These are phyloP conservation scores for Epinotia ramella DNA, from an alignment of 2,888 invertebrate species.

Conservation along the genomic window DNA sequence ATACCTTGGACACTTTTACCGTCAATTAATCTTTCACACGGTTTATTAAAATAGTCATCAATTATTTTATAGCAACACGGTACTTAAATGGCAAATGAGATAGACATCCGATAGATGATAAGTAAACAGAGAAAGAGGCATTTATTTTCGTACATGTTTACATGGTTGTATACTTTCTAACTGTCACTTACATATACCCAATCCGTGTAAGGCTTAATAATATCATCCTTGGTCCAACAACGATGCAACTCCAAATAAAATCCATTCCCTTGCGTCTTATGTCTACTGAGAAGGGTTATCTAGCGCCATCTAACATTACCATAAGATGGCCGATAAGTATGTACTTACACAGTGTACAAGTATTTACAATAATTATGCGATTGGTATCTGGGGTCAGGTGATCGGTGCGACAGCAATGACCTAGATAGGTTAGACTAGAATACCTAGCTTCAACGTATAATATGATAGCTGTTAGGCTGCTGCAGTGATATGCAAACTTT, in stretches of 20 bases:
- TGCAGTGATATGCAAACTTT: not conserved
- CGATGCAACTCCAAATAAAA: constrained; percentile 8
- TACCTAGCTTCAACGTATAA: constrained; percentile 12
- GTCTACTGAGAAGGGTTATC: constrained; percentile 45
- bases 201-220: constrained; percentile 31
- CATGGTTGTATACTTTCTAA: constrained; percentile 29
- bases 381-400: constrained; percentile 63
- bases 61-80: not conserved
- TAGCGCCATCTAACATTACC: constrained; percentile 57
- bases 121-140: constrained; percentile 4
- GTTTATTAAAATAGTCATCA: not conserved
- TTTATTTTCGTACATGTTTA: constrained; percentile 19
- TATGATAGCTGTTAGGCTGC: not conserved
- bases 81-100: constrained; percentile 1
- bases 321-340: constrained; percentile 57
- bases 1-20: not conserved
- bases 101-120: constrained; percentile 11
- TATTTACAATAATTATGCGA: constrained; percentile 74
- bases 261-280: not conserved
- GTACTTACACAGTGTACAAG: constrained; percentile 50
- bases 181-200: constrained; percentile 26
- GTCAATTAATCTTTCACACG: not conserved
- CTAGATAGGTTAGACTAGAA: constrained; percentile 32
- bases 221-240: not conserved
- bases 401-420: constrained; percentile 35